Evolutionary conservation across 2,888 invertebrate species (phyloP).

Genomic region (Miltochrista miniata): DNA sequence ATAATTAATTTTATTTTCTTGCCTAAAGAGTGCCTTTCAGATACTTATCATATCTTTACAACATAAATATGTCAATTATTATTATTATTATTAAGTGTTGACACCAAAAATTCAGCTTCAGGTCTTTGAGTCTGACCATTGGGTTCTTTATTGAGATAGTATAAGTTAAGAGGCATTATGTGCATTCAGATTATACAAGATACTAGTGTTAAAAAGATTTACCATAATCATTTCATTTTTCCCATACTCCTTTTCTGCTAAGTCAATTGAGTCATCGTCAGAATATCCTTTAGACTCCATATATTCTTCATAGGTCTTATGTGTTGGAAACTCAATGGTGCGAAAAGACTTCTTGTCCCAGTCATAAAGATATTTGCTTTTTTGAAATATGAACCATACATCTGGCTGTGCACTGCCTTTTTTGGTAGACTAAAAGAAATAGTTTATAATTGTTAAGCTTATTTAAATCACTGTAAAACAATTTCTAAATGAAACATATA

Average conservation of each 20-base stretch:
- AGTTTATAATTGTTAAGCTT: neutral
- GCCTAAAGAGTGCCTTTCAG: too few relatives aligned
- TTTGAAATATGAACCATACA: conserved; percentile 98
- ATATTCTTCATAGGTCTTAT: conserved; percentile 88
- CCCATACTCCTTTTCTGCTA: conserved; percentile 93
- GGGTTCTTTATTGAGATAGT: neutral
- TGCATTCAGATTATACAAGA: neutral
- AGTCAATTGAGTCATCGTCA: conserved; percentile 90
- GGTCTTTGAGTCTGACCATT: too few relatives aligned
- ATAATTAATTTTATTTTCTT: too few relatives aligned
- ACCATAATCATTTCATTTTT: conserved; percentile 94
- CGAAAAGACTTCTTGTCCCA: conserved; percentile 91
- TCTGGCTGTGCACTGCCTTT: conserved; percentile 78
- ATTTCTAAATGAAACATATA: neutral
- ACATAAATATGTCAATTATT: too few relatives aligned
- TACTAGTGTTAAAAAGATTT: conserved; percentile 33
- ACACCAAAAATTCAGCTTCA: too few relatives aligned
- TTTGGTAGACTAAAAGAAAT: conserved; percentile 60
- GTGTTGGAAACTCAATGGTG: conserved; percentile 93
- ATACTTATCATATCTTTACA: too few relatives aligned
- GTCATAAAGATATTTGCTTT: conserved; percentile 97
- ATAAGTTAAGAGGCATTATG: neutral
- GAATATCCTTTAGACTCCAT: conserved; percentile 93
- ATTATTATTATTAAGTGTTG: too few relatives aligned
- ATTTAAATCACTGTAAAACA: neutral